Evolutionary conservation across 2,797 vertebrate species (phyloP), one percentile per base, ranked within the genome.

Genomic region (Trichosurus vulpecula): DNA sequence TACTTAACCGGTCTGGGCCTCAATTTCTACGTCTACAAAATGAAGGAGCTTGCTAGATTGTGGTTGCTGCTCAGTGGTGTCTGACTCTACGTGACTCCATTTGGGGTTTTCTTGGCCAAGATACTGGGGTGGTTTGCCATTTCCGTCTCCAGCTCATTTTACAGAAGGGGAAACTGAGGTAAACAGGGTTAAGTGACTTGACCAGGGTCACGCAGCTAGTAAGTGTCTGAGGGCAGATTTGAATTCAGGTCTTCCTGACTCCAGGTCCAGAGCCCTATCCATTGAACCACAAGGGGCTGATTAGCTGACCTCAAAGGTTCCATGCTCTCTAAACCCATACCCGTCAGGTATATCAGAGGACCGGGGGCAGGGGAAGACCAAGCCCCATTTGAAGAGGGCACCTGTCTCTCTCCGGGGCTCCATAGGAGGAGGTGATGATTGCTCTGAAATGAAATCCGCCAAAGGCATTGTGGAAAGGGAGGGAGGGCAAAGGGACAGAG

Each of bases 361-460:
- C 11, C 27, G 31, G 29, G 52, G 2, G 87, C 12, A 35, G 31
- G 90, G 52, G 52, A 89, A 53, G 54, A 25, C 90, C 31, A 81
- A 96, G 92, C 91, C 96, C 96, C 61, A n/a, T 41, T 19, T 93
- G 92, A 61, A 97, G 96, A 91, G 57, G 31, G 89, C 19, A 95
- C 55, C 1, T 0, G 4, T 92, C 93, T 51, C 61, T 93, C 41
- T 81, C 57, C 93, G 95, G 47, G 94, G n/a, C 0, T 3, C 13
- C 55, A 52, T 96, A 92, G 96, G 96, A 97, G 93, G n/a, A 96
- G 22, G 54, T 95, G 94, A 90, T 0, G 61, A 96, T 95, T 6
- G 74, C 87, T 97, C 93, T 0, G 0, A 51, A 94, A 96, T 54
- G 93, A 96, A 97, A 96, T 55, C 52, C 91, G 54, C 91, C 93